Base-by-base conservation (phyloP, 1,140 invertebrate genomes). In the Proctacanthus coquilletti region DNA sequence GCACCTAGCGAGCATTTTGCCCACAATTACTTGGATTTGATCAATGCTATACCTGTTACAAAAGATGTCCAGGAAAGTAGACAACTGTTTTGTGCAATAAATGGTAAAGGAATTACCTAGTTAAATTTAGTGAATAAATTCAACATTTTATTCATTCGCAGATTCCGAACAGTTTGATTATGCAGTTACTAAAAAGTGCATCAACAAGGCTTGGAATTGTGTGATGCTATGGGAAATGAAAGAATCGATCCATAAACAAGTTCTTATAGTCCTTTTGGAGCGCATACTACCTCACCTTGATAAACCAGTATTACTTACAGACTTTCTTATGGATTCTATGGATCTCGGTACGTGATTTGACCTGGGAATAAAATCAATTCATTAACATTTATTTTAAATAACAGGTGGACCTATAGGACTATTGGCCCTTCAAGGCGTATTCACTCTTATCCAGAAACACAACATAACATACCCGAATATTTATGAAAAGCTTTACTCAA, bases 391-490 rank as follows among this genome's bases (percentile, higher is more conserved):
- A 25, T 3, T 36, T 36, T 46, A 35, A 42, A 47, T 52, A 60
- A 21, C 51, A 84, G 81, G 86, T 53, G 91, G 91, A 17, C 72
- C 84, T 2, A 75, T 89, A 32, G 81, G 83, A 52, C 65, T 97
- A 44, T 64, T 97, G 25, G 85, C 91, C 8, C 63, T 97, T n/a
- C 88, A 94, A 61, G 91, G 91, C 9, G 74, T 97, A 11, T 91
- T 93, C 53, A 74, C 80, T 29, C 64, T 98, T 21, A 89, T 97
- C 40, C 77, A 84, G 37, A 79, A 83, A 42, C 79, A 94, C 56
- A 94, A 97, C 63, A 72, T 98, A 60, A 84, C 94, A 53, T 95
- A 95, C 63, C 91, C 92, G 3, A 81, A 95, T 60, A 89, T 98
- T 52, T 98, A 91, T 58, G 74, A 74, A 35, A 91, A 95, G 54